Conservation (phyloP, 2,113 vertebrate genomes). For the Nothobranchius kuhntae region DNA sequence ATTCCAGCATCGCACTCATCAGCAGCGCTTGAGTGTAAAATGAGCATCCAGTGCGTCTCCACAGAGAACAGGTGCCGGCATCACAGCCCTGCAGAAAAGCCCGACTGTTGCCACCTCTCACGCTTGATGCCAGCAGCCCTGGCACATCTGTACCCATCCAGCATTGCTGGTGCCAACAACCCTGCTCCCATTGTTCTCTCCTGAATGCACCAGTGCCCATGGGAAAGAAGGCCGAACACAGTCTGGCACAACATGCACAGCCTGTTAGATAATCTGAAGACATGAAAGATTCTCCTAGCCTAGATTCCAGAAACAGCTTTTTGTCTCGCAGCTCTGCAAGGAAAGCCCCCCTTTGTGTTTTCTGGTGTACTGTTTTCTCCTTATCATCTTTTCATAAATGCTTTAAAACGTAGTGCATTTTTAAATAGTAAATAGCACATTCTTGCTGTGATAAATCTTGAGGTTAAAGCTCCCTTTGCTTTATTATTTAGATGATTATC, state of each 20-base stretch:
- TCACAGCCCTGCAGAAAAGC: slow-evolving; percentile 45
- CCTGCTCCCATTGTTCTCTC: slow-evolving; percentile 56
- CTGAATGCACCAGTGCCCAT: slow-evolving; percentile 63
- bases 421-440: background rate
- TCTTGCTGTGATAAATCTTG: background rate
- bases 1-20: slow-evolving; percentile 21
- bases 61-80: slow-evolving; percentile 57
- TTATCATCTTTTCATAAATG: slow-evolving; percentile 4
- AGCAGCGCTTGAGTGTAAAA: slow-evolving; percentile 9
- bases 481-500: background rate
- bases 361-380: slow-evolving; percentile 2
- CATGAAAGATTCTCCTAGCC: slow-evolving; percentile 62
- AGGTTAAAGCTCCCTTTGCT: background rate
- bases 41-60: slow-evolving; percentile 7
- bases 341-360: slow-evolving; percentile 39
- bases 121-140: slow-evolving; percentile 51
- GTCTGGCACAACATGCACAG: slow-evolving; percentile 53
- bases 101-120: slow-evolving; percentile 37
- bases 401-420: background rate
- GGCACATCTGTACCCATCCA: slow-evolving; percentile 66
- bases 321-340: slow-evolving; percentile 26
- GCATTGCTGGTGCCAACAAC: slow-evolving; percentile 46
- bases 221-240: slow-evolving; percentile 52
- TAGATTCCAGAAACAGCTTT: slow-evolving; percentile 54
- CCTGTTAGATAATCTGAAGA: slow-evolving; percentile 62